These are phyloP conservation scores for Miniopterus natalensis DNA, from an alignment of 2,113 vertebrate species.

Conservation along the genomic window DNA sequence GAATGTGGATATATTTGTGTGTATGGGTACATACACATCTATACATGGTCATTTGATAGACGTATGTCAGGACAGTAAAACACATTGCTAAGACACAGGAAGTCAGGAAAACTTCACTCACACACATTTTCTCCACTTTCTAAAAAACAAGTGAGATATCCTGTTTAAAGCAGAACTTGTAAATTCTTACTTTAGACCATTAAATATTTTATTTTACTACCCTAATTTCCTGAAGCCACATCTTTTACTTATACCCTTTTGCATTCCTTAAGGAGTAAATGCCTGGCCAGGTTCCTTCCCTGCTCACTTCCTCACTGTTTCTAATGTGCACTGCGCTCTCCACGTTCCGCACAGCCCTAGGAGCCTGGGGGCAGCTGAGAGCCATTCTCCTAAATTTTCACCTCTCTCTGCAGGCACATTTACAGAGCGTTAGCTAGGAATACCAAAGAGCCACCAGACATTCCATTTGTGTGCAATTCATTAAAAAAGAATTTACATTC, in stretches of 20 bases:
- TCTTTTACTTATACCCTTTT: conserved; percentile 16
- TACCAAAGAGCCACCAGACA: conserved; percentile 46
- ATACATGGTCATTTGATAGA: not conserved
- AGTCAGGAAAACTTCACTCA: not conserved
- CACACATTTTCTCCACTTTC: not conserved
- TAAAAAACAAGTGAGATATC: not conserved
- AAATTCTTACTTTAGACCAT: not conserved
- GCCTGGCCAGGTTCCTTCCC: not conserved
- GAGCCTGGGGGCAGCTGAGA: conserved; percentile 11
- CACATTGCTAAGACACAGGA: not conserved
- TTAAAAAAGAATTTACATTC: conserved; percentile 22
- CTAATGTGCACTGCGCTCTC: not conserved
- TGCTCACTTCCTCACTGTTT: not conserved
- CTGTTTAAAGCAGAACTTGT: not conserved
- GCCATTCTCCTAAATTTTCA: conserved; percentile 37
- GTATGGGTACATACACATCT: rapidly evolving
- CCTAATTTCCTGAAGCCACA: conserved; percentile 46
- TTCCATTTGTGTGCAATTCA: conserved; percentile 10
- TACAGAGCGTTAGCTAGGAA: conserved; percentile 70
- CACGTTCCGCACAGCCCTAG: not conserved
- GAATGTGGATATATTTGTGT: not conserved
- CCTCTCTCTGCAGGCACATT: conserved; percentile 35
- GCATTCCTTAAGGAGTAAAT: not conserved
- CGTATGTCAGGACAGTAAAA: not conserved
- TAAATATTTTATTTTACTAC: not conserved